These are phyloP conservation scores for Knipowitschia caucasica DNA, from an alignment of 2,797 vertebrate species.

Conservation along the genomic window DNA sequence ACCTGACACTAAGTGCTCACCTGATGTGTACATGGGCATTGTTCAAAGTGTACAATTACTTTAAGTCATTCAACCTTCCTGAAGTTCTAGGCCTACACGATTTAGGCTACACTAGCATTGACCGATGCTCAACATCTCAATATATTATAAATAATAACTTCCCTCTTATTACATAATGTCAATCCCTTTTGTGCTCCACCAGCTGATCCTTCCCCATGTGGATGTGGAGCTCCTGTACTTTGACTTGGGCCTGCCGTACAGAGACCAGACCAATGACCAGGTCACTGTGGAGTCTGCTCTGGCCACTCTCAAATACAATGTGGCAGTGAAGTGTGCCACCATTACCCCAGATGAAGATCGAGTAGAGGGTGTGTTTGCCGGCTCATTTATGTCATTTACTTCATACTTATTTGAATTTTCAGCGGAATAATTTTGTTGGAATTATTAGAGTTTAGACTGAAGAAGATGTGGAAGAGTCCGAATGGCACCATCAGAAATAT, in stretches of 20 bases:
- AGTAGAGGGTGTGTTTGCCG: constrained; percentile 84
- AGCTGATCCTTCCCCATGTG: constrained; percentile 92
- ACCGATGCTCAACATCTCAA: too few species aligned
- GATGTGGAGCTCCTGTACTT: constrained; percentile 93
- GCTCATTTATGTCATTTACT: background rate
- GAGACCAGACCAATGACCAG: constrained; percentile 91
- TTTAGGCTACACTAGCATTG: too few species aligned
- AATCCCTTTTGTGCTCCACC: background rate
- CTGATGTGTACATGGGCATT: too few species aligned
- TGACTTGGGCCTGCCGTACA: constrained; percentile 89
- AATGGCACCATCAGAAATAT: constrained; percentile 97
- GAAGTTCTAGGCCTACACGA: too few species aligned
- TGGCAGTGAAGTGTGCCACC: constrained; percentile 95
- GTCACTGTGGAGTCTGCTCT: constrained; percentile 92
- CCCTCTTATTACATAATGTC: background rate
- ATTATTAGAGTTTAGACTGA: constrained; percentile 87
- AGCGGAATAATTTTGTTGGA: background rate
- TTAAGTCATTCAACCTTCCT: too few species aligned
- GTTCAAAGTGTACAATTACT: too few species aligned
- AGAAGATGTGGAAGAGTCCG: constrained; percentile 99
- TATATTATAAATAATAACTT: too few species aligned
- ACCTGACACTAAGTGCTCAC: too few species aligned
- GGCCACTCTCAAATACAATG: constrained; percentile 89
- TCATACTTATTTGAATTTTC: background rate
- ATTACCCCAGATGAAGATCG: constrained; percentile 92